Evolutionary conservation across 2,797 vertebrate genomes (phyloP).

Genomic region (Notolepis coatsorum): DNA sequence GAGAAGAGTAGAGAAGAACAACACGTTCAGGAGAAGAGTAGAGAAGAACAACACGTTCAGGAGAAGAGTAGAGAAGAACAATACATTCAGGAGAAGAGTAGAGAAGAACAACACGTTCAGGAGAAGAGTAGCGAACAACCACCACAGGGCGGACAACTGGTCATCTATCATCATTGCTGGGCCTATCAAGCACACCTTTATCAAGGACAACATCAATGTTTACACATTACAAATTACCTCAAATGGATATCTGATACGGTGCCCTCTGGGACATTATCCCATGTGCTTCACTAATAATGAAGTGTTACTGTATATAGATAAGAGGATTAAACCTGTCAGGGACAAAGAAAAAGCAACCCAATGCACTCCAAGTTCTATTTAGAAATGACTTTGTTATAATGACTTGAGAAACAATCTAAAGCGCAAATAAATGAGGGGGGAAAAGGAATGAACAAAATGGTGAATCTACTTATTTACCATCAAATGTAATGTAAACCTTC

Average conservation of each 20-base stretch:
- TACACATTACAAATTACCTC: slow-evolving; percentile 64
- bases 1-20: too few species aligned
- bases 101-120: slow-evolving; percentile 43
- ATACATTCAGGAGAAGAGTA: too few species aligned
- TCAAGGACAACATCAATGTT: slow-evolving; percentile 64
- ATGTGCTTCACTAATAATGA: slow-evolving; percentile 42
- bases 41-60: too few species aligned
- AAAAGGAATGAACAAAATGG: too few species aligned
- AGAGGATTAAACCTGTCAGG: slow-evolving; percentile 18
- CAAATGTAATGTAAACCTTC: too few species aligned
- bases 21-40: too few species aligned
- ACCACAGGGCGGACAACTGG: slow-evolving; percentile 43
- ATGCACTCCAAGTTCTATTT: background rate
- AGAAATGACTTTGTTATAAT: too few species aligned
- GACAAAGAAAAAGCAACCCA: background rate
- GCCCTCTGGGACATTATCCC: slow-evolving; percentile 36
- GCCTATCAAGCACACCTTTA: slow-evolving; percentile 54
- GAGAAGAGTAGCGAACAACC: slow-evolving; percentile 44
- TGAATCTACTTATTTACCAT: too few species aligned
- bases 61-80: too few species aligned
- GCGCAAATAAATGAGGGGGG: too few species aligned
- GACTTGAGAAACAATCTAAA: too few species aligned
- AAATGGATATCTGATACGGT: slow-evolving; percentile 50
- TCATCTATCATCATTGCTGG: slow-evolving; percentile 64
- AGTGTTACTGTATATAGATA: slow-evolving; percentile 32